These are phyloP conservation scores for Cynopterus sphinx DNA, from an alignment of 2,797 vertebrate species.

Conservation along the genomic window DNA sequence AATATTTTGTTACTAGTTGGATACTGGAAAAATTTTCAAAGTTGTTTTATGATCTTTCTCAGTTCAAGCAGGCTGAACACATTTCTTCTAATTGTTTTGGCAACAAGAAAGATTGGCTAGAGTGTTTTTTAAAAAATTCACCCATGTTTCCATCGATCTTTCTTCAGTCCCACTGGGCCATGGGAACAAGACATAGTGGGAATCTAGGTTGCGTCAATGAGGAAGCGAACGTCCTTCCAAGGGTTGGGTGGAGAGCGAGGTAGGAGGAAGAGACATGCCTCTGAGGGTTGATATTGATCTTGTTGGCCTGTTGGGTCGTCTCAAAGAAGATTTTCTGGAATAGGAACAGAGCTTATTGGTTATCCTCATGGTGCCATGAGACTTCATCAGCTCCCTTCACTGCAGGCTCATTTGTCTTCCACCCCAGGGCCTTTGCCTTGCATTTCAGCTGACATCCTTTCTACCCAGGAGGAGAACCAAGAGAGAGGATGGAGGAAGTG, in stretches of 20 bases:
- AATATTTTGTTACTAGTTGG: neutral
- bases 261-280: neutral
- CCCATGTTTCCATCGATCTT: neutral
- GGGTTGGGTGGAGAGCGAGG: neutral
- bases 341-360: slow-evolving; percentile 13
- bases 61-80: neutral
- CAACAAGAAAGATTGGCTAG: neutral
- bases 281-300: neutral
- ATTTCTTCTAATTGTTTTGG: slow-evolving; percentile 23
- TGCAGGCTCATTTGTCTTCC: neutral
- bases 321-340: slow-evolving; percentile 38
- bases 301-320: neutral
- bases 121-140: neutral
- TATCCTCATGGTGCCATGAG: neutral
- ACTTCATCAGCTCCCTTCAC: neutral
- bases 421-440: neutral
- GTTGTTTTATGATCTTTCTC: neutral
- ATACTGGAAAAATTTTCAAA: neutral
- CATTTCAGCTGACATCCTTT: neutral
- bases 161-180: neutral
- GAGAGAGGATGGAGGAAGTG: neutral
- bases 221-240: slow-evolving; percentile 25
- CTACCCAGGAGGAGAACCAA: neutral
- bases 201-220: neutral
- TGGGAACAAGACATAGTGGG: neutral